These are phyloP conservation scores for Monochamus alternatus DNA, from an alignment of 2,888 invertebrate genomes.

Conservation along the genomic window DNA sequence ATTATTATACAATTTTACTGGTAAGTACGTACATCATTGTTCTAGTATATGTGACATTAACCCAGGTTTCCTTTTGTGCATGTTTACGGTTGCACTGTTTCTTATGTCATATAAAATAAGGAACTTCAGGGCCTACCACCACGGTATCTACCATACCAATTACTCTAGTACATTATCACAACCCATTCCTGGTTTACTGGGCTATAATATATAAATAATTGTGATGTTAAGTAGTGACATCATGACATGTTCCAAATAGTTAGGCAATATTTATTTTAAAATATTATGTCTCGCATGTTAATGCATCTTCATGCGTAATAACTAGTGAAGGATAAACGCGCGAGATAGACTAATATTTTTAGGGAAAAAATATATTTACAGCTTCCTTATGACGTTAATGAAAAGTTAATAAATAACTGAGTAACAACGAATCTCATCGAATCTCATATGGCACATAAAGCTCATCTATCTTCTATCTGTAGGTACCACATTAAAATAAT, in stretches of 20 bases:
- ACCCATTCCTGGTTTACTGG: slow-evolving; percentile 14
- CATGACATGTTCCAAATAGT: slow-evolving; percentile 30
- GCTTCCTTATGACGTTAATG: too few relatives aligned
- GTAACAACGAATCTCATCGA: too few relatives aligned
- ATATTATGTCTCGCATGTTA: slow-evolving; percentile 5
- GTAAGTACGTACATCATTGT: not conserved
- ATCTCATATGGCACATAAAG: too few relatives aligned
- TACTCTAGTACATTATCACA: slow-evolving; percentile 6
- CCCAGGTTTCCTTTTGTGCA: not conserved
- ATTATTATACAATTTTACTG: too few relatives aligned
- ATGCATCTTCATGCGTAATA: not conserved
- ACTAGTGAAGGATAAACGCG: not conserved
- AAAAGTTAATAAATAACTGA: too few relatives aligned
- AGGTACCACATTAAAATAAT: too few relatives aligned
- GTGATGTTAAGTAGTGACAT: slow-evolving; percentile 42
- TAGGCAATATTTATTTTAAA: slow-evolving; percentile 38
- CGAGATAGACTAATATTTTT: too few relatives aligned
- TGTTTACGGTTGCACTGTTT: slow-evolving; percentile 3
- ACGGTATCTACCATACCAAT: not conserved
- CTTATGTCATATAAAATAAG: not conserved
- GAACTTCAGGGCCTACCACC: not conserved
- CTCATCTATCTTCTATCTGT: too few relatives aligned
- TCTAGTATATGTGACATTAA: not conserved
- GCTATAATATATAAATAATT: slow-evolving; percentile 35
- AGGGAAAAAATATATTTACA: too few relatives aligned